Percentiles rank a stretch among this genome's conserved stretches.
Evolutionary conservation across 2,797 vertebrate genomes (phyloP).

Genomic region (Ispidina lecontei): DNA sequence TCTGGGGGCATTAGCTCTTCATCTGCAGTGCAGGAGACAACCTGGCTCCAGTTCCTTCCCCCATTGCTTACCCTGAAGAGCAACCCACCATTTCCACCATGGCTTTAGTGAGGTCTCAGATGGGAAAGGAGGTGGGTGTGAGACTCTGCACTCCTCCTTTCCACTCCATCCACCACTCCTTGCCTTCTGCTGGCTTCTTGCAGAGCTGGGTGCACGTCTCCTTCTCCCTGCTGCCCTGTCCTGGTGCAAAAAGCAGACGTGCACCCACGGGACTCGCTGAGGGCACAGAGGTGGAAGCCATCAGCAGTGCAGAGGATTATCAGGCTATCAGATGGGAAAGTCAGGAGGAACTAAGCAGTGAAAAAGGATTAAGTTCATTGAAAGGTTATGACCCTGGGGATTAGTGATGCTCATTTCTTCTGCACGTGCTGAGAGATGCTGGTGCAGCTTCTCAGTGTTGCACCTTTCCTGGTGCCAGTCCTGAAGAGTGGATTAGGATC

Average conservation of each 20-base stretch:
- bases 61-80: not conserved
- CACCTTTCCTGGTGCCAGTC: not conserved
- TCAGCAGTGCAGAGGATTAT: not conserved
- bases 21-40: not conserved
- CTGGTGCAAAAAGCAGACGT: not conserved
- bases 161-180: not conserved
- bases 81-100: not conserved
- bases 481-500: not conserved
- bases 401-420: not conserved
- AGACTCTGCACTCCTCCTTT: not conserved
- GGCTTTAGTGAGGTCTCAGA: not conserved
- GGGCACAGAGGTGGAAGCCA: not conserved
- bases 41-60: not conserved
- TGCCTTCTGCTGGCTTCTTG: not conserved
- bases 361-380: slow-evolving; percentile 2
- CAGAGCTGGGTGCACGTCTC: not conserved
- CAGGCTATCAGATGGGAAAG: slow-evolving; percentile 18
- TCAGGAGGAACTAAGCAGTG: slow-evolving; percentile 1
- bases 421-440: not conserved
- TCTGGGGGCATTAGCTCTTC: not conserved
- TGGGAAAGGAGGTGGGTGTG: not conserved
- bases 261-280: not conserved
- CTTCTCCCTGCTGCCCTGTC: not conserved
- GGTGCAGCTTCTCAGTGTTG: not conserved
- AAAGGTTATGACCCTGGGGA: slow-evolving; percentile 15